Evolutionary conservation across 2,888 invertebrate genomes (phyloP).

Genomic region (Cremastinae sp.): DNA sequence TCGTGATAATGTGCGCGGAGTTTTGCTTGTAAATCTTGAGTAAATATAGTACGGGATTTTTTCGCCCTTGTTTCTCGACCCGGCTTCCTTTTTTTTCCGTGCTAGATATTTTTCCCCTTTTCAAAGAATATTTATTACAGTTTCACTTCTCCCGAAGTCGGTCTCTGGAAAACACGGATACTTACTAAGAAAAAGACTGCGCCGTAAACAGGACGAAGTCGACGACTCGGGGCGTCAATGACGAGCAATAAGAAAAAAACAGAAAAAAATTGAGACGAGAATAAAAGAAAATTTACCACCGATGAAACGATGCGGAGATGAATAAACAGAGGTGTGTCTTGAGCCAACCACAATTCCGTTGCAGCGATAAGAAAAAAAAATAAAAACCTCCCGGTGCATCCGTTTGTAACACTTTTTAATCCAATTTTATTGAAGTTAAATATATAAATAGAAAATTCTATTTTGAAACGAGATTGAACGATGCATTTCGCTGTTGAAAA

Average conservation of each 20-base stretch:
- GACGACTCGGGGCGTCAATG: neutral
- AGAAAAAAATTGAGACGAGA: no score
- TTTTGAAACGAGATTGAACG: no score
- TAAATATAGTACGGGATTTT: neutral
- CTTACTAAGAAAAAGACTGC: slow-evolving; percentile 28
- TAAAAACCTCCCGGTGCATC: slow-evolving; percentile 22
- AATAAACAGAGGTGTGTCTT: slow-evolving; percentile 56
- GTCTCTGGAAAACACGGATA: slow-evolving; percentile 32
- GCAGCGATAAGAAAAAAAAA: slow-evolving; percentile 26
- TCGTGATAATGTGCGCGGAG: slow-evolving; percentile 2
- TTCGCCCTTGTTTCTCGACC: no score
- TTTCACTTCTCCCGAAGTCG: neutral
- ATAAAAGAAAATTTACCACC: slow-evolving; percentile 50
- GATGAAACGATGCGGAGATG: slow-evolving; percentile 46
- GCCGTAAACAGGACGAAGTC: slow-evolving; percentile 19
- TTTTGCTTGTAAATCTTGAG: neutral
- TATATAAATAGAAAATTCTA: no score
- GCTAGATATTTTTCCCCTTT: slow-evolving; percentile 4
- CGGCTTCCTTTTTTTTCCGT: neutral
- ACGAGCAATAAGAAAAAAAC: slow-evolving; percentile 2
- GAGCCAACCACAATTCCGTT: slow-evolving; percentile 35
- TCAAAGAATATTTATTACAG: neutral
- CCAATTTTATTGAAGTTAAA: no score
- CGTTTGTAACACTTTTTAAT: no score
- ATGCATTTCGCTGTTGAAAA: no score